phyloP scores from a whole-genome alignment of 1,140 invertebrate genomes.

The Tigriopus japonicus region DNA sequence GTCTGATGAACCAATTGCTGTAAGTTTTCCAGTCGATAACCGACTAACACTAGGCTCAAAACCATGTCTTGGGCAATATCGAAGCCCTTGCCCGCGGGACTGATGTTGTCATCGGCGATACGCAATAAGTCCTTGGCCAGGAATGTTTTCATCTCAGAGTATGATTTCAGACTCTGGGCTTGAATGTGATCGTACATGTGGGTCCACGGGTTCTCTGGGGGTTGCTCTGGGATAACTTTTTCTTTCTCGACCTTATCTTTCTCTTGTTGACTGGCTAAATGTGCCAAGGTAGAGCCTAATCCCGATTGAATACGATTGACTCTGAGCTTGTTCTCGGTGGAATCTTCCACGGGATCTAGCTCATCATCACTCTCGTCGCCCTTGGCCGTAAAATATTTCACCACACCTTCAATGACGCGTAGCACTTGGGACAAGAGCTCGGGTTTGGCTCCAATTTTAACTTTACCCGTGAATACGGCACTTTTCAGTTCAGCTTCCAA shows the following conservation, averaged over 20 bases:
- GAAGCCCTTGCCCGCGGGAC: neutral
- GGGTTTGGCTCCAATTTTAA: neutral
- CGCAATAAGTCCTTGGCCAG: conserved; percentile 3
- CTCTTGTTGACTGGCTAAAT: neutral
- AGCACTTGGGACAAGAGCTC: neutral
- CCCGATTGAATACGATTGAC: neutral
- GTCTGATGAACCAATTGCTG: neutral
- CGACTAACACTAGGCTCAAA: neutral
- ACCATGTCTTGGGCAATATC: conserved; percentile 5
- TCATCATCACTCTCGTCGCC: neutral
- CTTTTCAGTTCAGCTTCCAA: neutral
- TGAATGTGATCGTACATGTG: neutral
- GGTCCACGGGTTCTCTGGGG: neutral
- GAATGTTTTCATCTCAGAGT: neutral
- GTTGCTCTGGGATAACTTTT: neutral
- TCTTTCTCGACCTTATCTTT: neutral
- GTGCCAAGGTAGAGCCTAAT: neutral
- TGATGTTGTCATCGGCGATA: neutral
- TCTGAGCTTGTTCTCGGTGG: neutral
- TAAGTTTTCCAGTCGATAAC: neutral
- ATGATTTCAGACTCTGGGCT: neutral
- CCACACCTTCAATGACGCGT: conserved; percentile 2
- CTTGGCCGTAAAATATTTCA: conserved; percentile 1
- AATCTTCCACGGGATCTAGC: neutral
- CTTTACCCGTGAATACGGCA: neutral